Base-by-base conservation (phyloP, 1,140 invertebrate species). In the Rhizoglyphus robini region DNA sequence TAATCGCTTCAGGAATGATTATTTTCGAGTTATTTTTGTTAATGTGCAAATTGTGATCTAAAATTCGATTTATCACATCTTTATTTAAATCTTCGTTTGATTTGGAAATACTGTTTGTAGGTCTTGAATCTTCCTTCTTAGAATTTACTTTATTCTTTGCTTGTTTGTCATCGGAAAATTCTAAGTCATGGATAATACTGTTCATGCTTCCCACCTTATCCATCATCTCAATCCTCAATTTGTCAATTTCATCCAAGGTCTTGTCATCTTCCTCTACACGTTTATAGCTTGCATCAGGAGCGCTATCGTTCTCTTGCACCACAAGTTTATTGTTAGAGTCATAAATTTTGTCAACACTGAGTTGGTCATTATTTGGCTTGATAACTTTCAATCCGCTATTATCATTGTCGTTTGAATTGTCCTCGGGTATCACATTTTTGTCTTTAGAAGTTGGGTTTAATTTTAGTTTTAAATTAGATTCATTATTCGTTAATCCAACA, bases 211-310 rank as follows among this genome's bases (percentile, higher is more conserved):
- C 23, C 3, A 11, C 15, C 25, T 63, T 63, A 20, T 63, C 62
- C 3, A 63, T 63, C 62, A 63, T 63, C 15, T 63, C 62, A 63
- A 63, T 57, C 32, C 27, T 18, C 27, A 63, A 34, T 38, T 63
- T 63, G 27, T 63, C 62, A 57, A 3, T 57, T 38, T 63, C 62
- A 38, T 63, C 62, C 54, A 63, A n/a, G 11, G 3, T 65, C 31
- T 63, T 47, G 13, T 63, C 62, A 27, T 63, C 62, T 38, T 63
- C 62, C 61, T 63, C 62, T 1, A 63, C 57, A 1, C 59, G 41
- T 63, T 63, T 63, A 63, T 63, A 63, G 32, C 62, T 63, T 18
- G 41, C 5, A 63, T 63, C 62, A 30, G 54, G 57, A n/a, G 62
- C 31, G 27, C 61, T 63, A 63, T 63, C 32, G 13, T 18, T 8